phyloP scores from a whole-genome alignment of 2,797 vertebrate species.

The Nannoperca australis region DNA sequence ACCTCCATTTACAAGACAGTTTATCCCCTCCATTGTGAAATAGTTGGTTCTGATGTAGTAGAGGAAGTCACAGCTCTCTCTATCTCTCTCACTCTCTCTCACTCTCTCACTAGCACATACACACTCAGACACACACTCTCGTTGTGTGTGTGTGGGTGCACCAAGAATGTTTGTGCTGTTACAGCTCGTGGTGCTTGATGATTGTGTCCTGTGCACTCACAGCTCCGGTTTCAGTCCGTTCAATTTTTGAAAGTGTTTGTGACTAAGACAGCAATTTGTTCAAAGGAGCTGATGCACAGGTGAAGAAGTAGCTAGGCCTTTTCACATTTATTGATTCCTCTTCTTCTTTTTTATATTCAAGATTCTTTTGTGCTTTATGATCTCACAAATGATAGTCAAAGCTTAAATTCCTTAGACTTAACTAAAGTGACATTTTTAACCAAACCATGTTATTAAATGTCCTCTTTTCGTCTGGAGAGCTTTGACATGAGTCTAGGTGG shows the following conservation, averaged over 20 bases:
- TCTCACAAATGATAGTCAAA: not conserved
- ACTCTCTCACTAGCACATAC: not conserved
- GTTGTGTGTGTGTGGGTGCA: conserved; percentile 29
- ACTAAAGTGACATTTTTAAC: not conserved
- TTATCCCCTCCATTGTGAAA: conserved; percentile 52
- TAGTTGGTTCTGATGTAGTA: conserved; percentile 37
- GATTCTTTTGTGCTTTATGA: not conserved
- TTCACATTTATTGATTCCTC: conserved; percentile 11
- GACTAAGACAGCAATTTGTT: not conserved
- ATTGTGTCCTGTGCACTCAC: conserved; percentile 38
- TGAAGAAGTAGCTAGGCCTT: not conserved
- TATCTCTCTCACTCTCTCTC: not conserved
- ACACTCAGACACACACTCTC: not conserved
- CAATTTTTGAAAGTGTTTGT: conserved; percentile 12
- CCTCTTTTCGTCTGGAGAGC: not conserved
- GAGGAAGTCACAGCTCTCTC: conserved; percentile 49
- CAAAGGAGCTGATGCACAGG: not conserved
- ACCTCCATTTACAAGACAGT: conserved; percentile 34
- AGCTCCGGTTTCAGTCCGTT: conserved; percentile 20
- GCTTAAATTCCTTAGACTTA: not conserved
- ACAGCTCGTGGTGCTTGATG: conserved; percentile 38
- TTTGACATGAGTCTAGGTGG: not conserved
- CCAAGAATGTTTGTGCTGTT: conserved; percentile 55
- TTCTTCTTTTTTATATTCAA: not conserved
- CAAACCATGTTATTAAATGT: conserved; percentile 8